Evolutionary conservation across 1,140 invertebrate species (phyloP), one percentile per base, ranked within the genome.

Genomic region (Cotesia typhae): DNA sequence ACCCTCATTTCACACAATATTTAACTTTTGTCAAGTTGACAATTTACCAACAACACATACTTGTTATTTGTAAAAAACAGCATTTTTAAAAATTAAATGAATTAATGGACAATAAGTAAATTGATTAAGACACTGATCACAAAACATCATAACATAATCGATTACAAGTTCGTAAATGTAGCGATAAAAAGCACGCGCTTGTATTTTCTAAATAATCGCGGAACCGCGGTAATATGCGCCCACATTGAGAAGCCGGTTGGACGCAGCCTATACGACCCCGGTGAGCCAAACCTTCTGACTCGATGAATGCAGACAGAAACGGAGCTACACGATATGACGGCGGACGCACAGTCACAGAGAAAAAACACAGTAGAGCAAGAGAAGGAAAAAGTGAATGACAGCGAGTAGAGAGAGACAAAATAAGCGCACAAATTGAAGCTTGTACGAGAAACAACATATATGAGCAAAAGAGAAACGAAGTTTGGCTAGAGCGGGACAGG

Each of bases 321-420:
- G 82, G 77, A 81, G 80, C 81, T 83, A 81, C 80, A 80, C 81
- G 81, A 82, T 82, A 83, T 85, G 85, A 85, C 83, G 81, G 78
- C 77, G 80, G 78, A 57, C 70, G 68, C 74, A 70, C 71, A 72
- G 57, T 47, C 41, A 47, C 41, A 68, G n/a, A 71, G 61, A 70
- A 61, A 28, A 71, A 78, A 79, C 77, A 74, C 79, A 74, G 64
- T 6, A 73, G 75, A 76, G 74, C 60, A 64, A 79, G 75, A 77
- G 76, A 78, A 73, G 72, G 76, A 74, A 75, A 77, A 75, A 14
- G 55, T 17, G 73, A 59, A 37, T 59, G 67, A 65, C 17, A 61
- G 72, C 75, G 71, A 75, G 28, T 28, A 28, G 28, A 28, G 71
- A 71, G 72, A 69, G 76, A 74, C 35, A 72, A 63, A 59, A 70